Evolutionary conservation across 2,797 vertebrate genomes (phyloP).

Genomic region (Rhabdomys pumilio): DNA sequence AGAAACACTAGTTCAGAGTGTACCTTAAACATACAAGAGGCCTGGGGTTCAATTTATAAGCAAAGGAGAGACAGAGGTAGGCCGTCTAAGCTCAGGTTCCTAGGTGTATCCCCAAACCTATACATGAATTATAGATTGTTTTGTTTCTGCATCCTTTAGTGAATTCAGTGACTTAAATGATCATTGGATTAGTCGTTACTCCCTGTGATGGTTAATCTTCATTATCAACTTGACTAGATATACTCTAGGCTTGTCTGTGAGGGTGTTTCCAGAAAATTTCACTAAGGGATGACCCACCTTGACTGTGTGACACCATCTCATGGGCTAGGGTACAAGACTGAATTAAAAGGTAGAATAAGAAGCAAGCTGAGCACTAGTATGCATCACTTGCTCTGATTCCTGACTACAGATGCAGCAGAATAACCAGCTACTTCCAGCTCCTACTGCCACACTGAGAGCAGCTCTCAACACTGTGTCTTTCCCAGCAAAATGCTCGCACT

Average conservation of each 20-base stretch:
- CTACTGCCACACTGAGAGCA: too few relatives aligned
- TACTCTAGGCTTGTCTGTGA: background rate
- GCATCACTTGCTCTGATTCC: background rate
- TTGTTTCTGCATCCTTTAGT: slow-evolving; percentile 14
- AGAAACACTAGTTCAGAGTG: background rate
- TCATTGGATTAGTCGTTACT: background rate
- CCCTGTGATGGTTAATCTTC: background rate
- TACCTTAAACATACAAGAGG: background rate
- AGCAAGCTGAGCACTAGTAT: background rate
- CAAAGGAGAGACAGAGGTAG: background rate
- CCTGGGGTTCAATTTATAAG: background rate
- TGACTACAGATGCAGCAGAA: background rate
- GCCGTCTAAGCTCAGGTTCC: slow-evolving; percentile 5
- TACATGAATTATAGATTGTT: slow-evolving; percentile 4
- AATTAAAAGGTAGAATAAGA: background rate
- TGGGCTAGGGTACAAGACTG: background rate
- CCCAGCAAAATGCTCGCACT: background rate
- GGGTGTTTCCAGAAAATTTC: background rate
- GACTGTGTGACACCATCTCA: background rate
- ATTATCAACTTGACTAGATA: background rate
- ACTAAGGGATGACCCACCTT: background rate
- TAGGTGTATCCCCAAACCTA: slow-evolving; percentile 23
- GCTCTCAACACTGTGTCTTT: background rate
- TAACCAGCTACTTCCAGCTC: background rate
- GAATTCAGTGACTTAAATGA: background rate